Base-by-base conservation (phyloP, 2,113 vertebrate genomes). In the Poecilia latipinna region DNA sequence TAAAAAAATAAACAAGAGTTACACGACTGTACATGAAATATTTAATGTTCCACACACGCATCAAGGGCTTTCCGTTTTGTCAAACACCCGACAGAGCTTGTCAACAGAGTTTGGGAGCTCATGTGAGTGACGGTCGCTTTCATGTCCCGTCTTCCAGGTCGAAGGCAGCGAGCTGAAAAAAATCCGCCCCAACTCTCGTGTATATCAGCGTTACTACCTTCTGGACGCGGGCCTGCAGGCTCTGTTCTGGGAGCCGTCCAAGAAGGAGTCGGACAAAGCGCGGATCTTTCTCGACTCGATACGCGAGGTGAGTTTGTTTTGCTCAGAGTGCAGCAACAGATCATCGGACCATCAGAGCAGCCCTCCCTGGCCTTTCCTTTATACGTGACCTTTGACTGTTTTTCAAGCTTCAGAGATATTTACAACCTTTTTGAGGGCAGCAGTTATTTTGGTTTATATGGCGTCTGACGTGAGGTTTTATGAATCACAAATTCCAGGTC, bases 261-360 rank as follows among this genome's bases (percentile, higher is more conserved):
- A 98, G 89, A 98, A 98, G 84, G 97, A 98, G 87, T 96, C 96
- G 0, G 97, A 97, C 89, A 98, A 98, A 90, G 97, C 97, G 63
- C 96, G 96, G 86, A 97, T 98, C 79, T 93, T 95, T 35, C 94
- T 98, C 37, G 93, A 93, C 70, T 96, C 96, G 13, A 95, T 98
- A 85, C 96, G 97, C 76, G 97, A 98, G 95, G 97, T 98, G 68
- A 32, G 90, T 37, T 37, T 37, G 35, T 37, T 84, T 39, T 70
- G 32, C 3, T 28, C 32, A 57, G 12, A 63, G 0, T 35, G 28
- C 17, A 67, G 24, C 63, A 79, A 70, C 12, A 77, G 12, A 37
- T 17, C 29, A 28, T 31, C 57, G 0, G 4, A 1, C 8, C 10
- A 2, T 37, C 8, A 37, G 29, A 29, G 29, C 29, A 29, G 29